Conservation (phyloP, 2,113 vertebrate species). For the Rafetus swinhoei region DNA sequence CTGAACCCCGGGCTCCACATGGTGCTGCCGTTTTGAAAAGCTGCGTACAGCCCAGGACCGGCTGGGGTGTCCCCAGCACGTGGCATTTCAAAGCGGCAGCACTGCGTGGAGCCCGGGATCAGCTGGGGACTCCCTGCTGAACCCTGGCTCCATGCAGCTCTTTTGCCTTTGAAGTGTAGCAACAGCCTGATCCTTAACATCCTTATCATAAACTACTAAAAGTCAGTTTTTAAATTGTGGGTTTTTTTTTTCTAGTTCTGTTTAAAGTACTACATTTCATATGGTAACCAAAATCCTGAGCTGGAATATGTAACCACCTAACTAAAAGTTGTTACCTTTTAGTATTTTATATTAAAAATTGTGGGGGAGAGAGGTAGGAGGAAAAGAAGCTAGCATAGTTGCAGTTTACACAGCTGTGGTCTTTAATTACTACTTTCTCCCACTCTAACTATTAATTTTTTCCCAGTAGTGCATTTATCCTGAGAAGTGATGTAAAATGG, state of each 20-base stretch:
- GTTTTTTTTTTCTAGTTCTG: neutral
- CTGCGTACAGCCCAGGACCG: no score
- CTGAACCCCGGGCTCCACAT: no score
- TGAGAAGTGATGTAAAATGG: neutral
- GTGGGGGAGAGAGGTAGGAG: neutral
- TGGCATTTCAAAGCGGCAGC: no score
- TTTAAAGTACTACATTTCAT: neutral
- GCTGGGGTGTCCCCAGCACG: no score
- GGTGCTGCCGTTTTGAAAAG: no score
- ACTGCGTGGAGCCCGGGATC: no score
- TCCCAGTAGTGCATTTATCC: neutral
- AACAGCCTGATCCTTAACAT: no score
- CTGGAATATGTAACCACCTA: neutral
- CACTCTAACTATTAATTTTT: accelerated
- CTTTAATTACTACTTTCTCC: neutral
- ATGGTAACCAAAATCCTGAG: neutral
- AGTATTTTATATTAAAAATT: neutral
- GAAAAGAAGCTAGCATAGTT: neutral
- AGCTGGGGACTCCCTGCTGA: no score
- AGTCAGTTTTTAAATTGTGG: neutral
- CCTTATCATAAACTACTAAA: neutral
- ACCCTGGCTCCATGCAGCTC: no score
- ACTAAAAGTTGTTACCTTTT: neutral
- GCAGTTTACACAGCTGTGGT: neutral
- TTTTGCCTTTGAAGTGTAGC: no score